phyloP scores from a whole-genome alignment of 2,113 vertebrate species.

The Pristiophorus japonicus region DNA sequence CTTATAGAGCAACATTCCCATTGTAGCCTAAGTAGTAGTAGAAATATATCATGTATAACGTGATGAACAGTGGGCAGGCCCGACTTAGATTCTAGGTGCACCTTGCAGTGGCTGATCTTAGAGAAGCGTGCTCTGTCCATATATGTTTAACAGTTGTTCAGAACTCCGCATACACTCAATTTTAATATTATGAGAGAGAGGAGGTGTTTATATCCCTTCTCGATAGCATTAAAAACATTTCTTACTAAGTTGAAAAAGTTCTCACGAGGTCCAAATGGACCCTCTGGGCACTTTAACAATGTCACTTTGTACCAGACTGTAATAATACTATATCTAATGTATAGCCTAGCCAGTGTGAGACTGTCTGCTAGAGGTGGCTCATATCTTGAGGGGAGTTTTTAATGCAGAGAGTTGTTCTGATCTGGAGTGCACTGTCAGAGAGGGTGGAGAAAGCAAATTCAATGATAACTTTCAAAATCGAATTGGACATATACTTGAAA shows the following conservation, averaged over 20 bases:
- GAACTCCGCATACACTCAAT: too few relatives aligned
- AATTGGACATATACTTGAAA: not conserved
- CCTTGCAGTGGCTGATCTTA: too few relatives aligned
- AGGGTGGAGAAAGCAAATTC: not conserved
- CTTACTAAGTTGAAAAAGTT: not conserved
- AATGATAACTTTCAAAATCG: not conserved
- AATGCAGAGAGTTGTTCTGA: not conserved
- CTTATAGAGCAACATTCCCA: not conserved
- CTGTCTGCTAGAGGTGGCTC: not conserved
- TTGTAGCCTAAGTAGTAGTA: not conserved
- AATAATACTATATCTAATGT: not conserved
- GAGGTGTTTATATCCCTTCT: too few relatives aligned
- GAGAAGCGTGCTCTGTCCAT: too few relatives aligned
- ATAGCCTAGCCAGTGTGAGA: too few relatives aligned
- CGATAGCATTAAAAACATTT: not conserved
- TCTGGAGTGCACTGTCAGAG: not conserved
- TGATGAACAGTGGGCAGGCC: too few relatives aligned
- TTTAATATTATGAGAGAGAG: too few relatives aligned
- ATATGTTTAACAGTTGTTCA: too few relatives aligned
- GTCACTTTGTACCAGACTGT: not conserved
- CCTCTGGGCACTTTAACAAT: not conserved
- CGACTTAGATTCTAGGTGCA: too few relatives aligned
- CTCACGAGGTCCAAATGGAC: not conserved
- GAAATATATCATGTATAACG: not conserved
- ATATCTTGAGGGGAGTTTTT: not conserved